These are phyloP conservation scores for Tinamus major DNA, from an alignment of 2,797 vertebrate genomes.

Conservation along the genomic window DNA sequence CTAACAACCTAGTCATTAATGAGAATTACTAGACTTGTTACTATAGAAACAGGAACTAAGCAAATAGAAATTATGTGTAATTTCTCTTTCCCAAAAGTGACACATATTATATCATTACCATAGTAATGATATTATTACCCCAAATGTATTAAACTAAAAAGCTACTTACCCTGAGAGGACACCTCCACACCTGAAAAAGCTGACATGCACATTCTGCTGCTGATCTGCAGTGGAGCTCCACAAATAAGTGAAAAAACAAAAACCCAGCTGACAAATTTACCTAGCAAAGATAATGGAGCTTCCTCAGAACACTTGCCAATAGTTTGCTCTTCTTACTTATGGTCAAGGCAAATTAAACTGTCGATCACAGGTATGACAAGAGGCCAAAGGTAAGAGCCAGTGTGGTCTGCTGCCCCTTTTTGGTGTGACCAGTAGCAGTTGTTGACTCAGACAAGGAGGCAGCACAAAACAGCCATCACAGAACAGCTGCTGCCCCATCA, in stretches of 20 bases:
- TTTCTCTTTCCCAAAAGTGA: conserved; percentile 73
- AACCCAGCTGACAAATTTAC: conserved; percentile 18
- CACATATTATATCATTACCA: conserved; percentile 72
- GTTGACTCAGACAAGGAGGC: neutral
- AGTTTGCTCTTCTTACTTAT: conserved; percentile 24
- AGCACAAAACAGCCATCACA: neutral
- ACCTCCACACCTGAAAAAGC: conserved; percentile 50
- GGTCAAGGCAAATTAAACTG: conserved; percentile 37
- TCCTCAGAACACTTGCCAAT: conserved; percentile 38
- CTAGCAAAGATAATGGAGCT: neutral
- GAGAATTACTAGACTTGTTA: conserved; percentile 74
- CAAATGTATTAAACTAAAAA: conserved; percentile 60
- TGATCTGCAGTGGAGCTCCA: neutral
- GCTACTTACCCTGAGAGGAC: conserved; percentile 39
- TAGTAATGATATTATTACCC: conserved; percentile 73
- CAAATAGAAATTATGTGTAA: conserved; percentile 73
- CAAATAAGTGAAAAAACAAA: neutral
- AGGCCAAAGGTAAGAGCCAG: conserved; percentile 46
- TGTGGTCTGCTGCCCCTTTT: conserved; percentile 23
- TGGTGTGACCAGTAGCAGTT: neutral
- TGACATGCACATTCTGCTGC: neutral
- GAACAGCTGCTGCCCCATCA: neutral
- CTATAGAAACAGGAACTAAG: conserved; percentile 75
- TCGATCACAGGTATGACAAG: neutral
- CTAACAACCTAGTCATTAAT: conserved; percentile 74